Evolutionary conservation across 2,888 invertebrate genomes (phyloP).

Genomic region (Phalangium opilio): DNA sequence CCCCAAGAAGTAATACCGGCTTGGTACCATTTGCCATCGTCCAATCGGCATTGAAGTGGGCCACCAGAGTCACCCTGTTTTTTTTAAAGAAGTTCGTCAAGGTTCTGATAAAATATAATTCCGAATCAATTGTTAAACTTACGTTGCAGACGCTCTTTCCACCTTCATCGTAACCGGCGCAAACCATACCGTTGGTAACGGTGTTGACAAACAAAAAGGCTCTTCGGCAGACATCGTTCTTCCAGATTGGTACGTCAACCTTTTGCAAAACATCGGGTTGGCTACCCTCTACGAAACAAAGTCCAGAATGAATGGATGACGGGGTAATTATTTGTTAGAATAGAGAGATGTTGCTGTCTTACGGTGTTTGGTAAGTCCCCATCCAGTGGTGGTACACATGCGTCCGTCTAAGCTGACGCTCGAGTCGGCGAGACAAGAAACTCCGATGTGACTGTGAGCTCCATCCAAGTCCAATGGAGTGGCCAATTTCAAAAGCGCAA

Average conservation of each 20-base stretch:
- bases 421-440: no score
- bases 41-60: constrained; percentile 24
- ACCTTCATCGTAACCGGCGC: constrained; percentile 12
- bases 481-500: constrained; percentile 29
- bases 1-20: constrained; percentile 25
- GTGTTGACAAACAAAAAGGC: constrained; percentile 14
- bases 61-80: constrained; percentile 23
- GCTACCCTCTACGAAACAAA: constrained; percentile 9
- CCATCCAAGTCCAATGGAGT: constrained; percentile 22
- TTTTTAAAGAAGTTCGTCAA: no score
- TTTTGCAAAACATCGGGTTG: constrained; percentile 18
- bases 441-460: no score
- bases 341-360: background rate
- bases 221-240: constrained; percentile 12
- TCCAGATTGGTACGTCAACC: constrained; percentile 16
- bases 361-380: constrained; percentile 4
- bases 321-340: no score
- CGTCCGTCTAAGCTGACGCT: background rate
- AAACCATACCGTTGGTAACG: constrained; percentile 17
- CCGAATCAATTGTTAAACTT: no score
- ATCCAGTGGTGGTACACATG: constrained; percentile 4
- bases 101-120: no score
- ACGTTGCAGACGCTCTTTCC: constrained; percentile 4
- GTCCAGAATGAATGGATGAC: no score
- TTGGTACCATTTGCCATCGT: constrained; percentile 31